Evolutionary conservation across 92 coral and sea anemone species (phyloP).

Genomic region (Epizoanthus ramosus): DNA sequence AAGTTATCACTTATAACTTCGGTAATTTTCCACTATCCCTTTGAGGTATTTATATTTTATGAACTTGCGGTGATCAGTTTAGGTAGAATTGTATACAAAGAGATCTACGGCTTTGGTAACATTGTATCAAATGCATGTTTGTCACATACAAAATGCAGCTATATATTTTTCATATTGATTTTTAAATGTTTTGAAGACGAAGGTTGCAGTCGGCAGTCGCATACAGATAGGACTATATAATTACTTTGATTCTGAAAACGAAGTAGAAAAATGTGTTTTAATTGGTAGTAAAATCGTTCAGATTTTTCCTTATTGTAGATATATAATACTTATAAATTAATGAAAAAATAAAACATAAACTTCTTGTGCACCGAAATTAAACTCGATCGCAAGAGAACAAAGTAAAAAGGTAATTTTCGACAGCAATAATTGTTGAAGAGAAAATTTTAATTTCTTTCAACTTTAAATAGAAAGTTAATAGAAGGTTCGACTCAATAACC

Average conservation of each 20-base stretch:
- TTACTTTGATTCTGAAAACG: not conserved
- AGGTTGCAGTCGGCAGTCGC: not conserved
- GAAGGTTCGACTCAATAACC: not conserved
- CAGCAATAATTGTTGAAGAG: not conserved
- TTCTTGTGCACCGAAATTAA: not conserved
- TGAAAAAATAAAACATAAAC: not conserved
- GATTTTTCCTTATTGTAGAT: not conserved
- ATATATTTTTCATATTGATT: not conserved
- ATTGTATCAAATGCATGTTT: not conserved
- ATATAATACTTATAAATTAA: not conserved
- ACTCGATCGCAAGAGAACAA: conserved; percentile 10
- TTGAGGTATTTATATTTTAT: not conserved
- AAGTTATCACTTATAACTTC: no score
- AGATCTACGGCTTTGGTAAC: not conserved
- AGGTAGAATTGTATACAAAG: not conserved
- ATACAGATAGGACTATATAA: not conserved
- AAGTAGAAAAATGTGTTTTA: not conserved
- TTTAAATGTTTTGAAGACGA: not conserved
- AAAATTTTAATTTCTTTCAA: not conserved
- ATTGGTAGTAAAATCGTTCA: not conserved
- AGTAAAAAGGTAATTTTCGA: not conserved
- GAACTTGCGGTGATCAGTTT: not conserved
- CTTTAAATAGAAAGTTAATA: not conserved
- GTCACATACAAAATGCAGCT: not conserved
- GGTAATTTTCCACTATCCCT: not conserved